Evolutionary conservation across 2,113 vertebrate species (phyloP), one percentile per base, ranked within the genome.

Genomic region (Raja brachyura): DNA sequence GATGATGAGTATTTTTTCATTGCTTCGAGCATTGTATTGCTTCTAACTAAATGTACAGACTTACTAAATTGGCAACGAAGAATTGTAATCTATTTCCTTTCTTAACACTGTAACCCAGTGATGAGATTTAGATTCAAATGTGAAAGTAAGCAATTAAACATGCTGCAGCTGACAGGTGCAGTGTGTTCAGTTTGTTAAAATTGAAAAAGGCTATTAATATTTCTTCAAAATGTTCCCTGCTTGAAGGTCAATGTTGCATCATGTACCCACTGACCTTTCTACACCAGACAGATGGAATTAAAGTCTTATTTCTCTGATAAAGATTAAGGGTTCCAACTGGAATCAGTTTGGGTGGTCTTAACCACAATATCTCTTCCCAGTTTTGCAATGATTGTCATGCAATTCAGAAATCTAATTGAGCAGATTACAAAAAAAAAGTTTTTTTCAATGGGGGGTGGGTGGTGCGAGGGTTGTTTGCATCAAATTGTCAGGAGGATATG

Each of bases 111-210:
- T 25, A 39, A 22, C 63, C 18, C 68, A 16, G 61, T 90, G 31
- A 90, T 90, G 63, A 90, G 66, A 66, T 90, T 68, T 90, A 39
- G 18, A 90, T 90, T 70, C 16, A 68, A 90, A 25, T 39, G 8
- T 90, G n/a, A 90, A 90, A 70, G 33, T 31, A 90, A 70, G 88
- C 88, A 90, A 90, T 70, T 90, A 68, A 90, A 68, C 18, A 39
- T 70, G n/a, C 85, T 68, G 33, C 63, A 39, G 54, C 10, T 61
- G 81, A 25, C 25, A 61, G 81, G 10, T 85, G 81, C 16, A 39
- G n/a, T 63, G 61, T 39, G 86, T 68, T 66, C 86, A 33, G 86
- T 90, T 90, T 90, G 86, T 90, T 48, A 70, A 90, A 90, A 70
- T 39, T 70, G 88, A 39, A 70, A 90, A 90, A 39, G 3, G 63